Conservation (phyloP, 2,797 vertebrate species). For the Crax fasciolata region DNA sequence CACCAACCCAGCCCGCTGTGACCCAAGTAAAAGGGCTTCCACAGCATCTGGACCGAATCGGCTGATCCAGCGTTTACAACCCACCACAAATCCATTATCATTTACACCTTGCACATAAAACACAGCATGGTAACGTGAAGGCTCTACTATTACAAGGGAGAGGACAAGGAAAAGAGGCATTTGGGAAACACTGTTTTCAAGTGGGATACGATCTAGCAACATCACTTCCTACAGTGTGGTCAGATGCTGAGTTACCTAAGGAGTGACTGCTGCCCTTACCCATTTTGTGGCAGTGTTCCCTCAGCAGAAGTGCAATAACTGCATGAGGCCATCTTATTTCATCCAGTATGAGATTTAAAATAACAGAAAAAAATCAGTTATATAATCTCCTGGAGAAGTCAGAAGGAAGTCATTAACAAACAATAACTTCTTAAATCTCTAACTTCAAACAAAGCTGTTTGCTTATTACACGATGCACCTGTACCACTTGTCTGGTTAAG, state of each 20-base stretch:
- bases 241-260: background rate
- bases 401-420: background rate
- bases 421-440: background rate
- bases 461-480: background rate
- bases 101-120: background rate
- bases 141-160: accelerated
- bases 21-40: background rate
- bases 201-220: background rate
- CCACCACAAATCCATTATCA: background rate
- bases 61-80: background rate
- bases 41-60: background rate
- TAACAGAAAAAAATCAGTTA: background rate
- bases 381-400: background rate
- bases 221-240: background rate
- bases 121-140: background rate
- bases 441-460: background rate
- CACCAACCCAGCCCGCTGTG: background rate
- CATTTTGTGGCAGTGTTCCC: background rate
- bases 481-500: background rate
- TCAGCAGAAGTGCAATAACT: background rate
- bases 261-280: background rate
- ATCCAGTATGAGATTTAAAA: background rate
- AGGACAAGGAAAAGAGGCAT: background rate
- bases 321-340: background rate
- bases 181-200: background rate